Evolutionary conservation across 2,113 vertebrate genomes (phyloP).

Genomic region (Probosciger aterrimus): DNA sequence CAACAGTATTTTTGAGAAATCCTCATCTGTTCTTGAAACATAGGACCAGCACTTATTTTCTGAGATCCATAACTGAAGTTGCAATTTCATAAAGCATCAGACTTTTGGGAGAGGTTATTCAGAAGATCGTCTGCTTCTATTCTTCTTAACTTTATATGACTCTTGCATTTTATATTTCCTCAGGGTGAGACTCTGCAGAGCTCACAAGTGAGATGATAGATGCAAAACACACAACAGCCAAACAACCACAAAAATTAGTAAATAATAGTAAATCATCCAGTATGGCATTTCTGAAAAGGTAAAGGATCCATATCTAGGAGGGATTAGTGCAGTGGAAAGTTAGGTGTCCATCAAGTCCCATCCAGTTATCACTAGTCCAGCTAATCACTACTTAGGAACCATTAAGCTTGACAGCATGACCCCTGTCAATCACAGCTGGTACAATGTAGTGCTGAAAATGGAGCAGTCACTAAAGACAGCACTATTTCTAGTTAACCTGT

Average conservation of each 20-base stretch:
- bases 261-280: background rate
- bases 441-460: slow-evolving; percentile 28
- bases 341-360: background rate
- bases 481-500: slow-evolving; percentile 39
- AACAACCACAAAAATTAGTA: background rate
- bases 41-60: background rate
- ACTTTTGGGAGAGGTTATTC: background rate
- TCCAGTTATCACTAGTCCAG: background rate
- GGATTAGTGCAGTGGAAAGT: background rate
- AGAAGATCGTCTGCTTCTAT: background rate
- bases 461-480: slow-evolving; percentile 34
- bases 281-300: background rate
- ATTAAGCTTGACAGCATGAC: slow-evolving; percentile 3
- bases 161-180: background rate
- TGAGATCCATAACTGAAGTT: background rate
- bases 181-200: background rate
- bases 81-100: background rate
- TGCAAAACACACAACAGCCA: background rate
- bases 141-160: background rate
- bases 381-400: background rate
- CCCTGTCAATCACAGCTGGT: slow-evolving; percentile 14
- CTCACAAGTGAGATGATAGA: background rate
- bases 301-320: background rate
- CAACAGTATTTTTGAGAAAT: background rate
- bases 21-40: background rate